These are phyloP conservation scores for Cliona cf. orientalis DNA, from an alignment of 37 sponge, comb jelly and placozoan genomes.

Conservation along the genomic window DNA sequence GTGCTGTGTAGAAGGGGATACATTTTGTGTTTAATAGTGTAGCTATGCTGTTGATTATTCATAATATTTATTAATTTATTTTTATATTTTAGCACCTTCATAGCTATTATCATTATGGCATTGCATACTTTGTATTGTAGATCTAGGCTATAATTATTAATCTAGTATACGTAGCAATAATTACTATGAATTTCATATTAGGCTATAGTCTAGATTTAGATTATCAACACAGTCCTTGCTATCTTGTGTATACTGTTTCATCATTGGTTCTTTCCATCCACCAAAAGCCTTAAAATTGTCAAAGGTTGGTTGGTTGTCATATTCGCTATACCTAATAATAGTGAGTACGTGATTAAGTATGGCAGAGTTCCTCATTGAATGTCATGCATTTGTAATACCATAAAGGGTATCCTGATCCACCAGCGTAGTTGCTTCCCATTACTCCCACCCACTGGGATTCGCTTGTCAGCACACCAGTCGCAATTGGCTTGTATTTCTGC, in stretches of 20 bases:
- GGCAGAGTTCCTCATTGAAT: background rate
- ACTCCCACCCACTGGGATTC: slow-evolving; percentile 81
- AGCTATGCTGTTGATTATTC: too few relatives aligned
- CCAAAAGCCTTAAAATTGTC: slow-evolving; percentile 81
- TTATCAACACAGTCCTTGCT: slow-evolving; percentile 61
- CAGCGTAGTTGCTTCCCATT: slow-evolving; percentile 75
- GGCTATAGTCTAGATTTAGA: too few relatives aligned
- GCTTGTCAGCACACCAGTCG: slow-evolving; percentile 87
- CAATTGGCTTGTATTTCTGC: slow-evolving; percentile 62
- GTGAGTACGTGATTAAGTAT: background rate
- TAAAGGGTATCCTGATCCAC: slow-evolving; percentile 63
- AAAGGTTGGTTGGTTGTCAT: slow-evolving; percentile 79
- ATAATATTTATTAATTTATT: too few relatives aligned
- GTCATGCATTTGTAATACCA: slow-evolving; percentile 51
- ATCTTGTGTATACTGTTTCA: slow-evolving; percentile 80
- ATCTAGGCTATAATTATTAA: too few relatives aligned
- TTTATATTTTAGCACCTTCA: too few relatives aligned
- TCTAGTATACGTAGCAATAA: too few relatives aligned
- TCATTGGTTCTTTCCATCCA: slow-evolving; percentile 77
- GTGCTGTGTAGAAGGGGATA: slow-evolving; percentile 37
- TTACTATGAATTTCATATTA: slow-evolving; percentile 53
- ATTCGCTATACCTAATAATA: slow-evolving; percentile 76
- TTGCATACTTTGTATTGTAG: too few relatives aligned
- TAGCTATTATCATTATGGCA: too few relatives aligned
- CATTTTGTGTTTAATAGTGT: too few relatives aligned